phyloP scores from a whole-genome alignment of 2,113 vertebrate genomes.

The Tyrannus savana region DNA sequence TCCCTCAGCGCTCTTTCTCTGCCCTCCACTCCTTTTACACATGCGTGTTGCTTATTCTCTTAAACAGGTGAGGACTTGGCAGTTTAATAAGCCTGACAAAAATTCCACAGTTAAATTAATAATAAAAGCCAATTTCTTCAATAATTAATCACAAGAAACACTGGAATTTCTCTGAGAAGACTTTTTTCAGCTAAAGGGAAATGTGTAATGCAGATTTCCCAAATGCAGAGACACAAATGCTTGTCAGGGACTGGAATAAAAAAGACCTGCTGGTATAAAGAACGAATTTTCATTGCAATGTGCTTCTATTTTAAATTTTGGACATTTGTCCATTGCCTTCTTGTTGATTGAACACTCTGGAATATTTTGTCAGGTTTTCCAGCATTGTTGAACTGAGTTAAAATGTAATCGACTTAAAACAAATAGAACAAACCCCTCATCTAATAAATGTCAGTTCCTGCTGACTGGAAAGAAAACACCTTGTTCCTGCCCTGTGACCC shows the following conservation, averaged over 20 bases:
- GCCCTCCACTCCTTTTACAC: background rate
- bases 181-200: background rate
- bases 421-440: conserved; percentile 52
- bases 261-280: background rate
- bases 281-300: background rate
- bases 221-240: background rate
- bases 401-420: conserved; percentile 44
- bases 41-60: background rate
- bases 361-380: conserved; percentile 52
- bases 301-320: background rate
- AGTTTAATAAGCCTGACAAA: background rate
- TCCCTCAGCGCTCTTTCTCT: background rate
- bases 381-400: conserved; percentile 50
- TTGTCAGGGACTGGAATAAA: background rate
- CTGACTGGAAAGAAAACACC: conserved; percentile 64
- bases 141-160: background rate
- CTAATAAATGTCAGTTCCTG: conserved; percentile 52
- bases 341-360: conserved; percentile 5
- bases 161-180: background rate
- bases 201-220: background rate
- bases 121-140: background rate
- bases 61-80: background rate
- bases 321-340: background rate
- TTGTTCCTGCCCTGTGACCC: conserved; percentile 59
- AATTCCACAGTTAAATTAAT: background rate